Conservation (phyloP, 1,140 invertebrate genomes). For the Saccostrea echinata region DNA sequence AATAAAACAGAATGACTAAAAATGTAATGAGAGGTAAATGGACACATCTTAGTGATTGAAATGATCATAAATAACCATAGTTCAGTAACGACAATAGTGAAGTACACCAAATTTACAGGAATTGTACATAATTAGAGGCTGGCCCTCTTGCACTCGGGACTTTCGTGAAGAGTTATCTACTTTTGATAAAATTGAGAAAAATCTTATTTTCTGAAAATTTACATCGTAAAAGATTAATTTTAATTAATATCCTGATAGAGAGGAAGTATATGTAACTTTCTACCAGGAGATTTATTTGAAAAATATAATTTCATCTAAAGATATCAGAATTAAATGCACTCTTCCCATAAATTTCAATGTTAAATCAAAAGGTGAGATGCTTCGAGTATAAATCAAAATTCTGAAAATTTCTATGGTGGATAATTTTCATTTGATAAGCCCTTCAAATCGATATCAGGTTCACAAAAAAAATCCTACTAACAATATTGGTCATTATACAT, state of each 20-base stretch:
- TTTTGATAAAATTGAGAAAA: constrained; percentile 33
- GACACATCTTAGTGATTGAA: constrained; percentile 26
- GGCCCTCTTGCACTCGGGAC: constrained; percentile 31
- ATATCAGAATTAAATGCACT: too few species aligned
- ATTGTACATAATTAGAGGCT: not conserved
- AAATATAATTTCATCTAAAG: constrained; percentile 36
- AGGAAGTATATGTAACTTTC: too few species aligned
- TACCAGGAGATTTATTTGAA: constrained; percentile 18
- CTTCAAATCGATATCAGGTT: too few species aligned
- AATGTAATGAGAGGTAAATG: constrained; percentile 28
- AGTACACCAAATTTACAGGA: constrained; percentile 31
- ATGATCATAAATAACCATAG: constrained; percentile 28
- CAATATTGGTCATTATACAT: too few species aligned
- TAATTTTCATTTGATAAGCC: constrained; percentile 1
- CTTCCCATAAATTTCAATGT: too few species aligned
- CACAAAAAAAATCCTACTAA: too few species aligned
- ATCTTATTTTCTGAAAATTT: too few species aligned
- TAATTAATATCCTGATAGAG: too few species aligned
- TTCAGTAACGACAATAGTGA: constrained; percentile 37
- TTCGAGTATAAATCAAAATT: not conserved
- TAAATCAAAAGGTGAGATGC: too few species aligned
- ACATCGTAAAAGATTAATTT: too few species aligned
- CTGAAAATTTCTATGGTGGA: not conserved
- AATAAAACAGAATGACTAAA: constrained; percentile 37
- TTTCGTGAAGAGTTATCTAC: constrained; percentile 26